phyloP scores from a whole-genome alignment of 2,797 vertebrate species.

The Siniperca undulata region DNA sequence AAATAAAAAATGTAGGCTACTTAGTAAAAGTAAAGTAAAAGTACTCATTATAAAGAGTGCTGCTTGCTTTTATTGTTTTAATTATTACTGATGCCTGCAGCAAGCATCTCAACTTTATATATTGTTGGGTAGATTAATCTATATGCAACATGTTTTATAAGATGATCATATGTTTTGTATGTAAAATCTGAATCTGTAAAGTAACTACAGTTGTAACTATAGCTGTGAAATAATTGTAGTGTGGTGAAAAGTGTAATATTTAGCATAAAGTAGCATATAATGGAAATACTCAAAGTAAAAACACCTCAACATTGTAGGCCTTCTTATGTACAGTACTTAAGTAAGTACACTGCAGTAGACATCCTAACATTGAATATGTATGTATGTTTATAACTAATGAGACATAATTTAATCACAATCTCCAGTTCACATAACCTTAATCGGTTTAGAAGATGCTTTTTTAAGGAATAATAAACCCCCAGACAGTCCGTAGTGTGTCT shows the following conservation, averaged over 20 bases:
- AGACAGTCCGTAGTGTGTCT: not conserved
- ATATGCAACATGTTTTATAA: not conserved
- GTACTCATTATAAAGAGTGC: not conserved
- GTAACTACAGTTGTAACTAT: too few species aligned
- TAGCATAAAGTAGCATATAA: not conserved
- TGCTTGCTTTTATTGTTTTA: not conserved
- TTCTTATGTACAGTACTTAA: not conserved
- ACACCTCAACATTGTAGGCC: not conserved
- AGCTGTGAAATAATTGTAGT: not conserved
- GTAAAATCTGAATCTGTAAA: not conserved
- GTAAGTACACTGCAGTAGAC: not conserved
- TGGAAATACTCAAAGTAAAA: not conserved
- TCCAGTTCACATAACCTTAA: not conserved
- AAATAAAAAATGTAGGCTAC: too few species aligned
- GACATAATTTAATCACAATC: slow-evolving; percentile 2
- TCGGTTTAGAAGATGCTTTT: not conserved
- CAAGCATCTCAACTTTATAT: not conserved
- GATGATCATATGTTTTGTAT: not conserved
- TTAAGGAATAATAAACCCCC: slow-evolving; percentile 3
- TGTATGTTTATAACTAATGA: not conserved
- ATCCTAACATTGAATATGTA: not conserved
- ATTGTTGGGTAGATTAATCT: not conserved
- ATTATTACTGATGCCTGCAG: not conserved
- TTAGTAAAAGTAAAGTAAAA: not conserved
- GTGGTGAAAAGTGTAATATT: not conserved